Conservation (phyloP, 2,888 invertebrate species). For the Limnephilus marmoratus region DNA sequence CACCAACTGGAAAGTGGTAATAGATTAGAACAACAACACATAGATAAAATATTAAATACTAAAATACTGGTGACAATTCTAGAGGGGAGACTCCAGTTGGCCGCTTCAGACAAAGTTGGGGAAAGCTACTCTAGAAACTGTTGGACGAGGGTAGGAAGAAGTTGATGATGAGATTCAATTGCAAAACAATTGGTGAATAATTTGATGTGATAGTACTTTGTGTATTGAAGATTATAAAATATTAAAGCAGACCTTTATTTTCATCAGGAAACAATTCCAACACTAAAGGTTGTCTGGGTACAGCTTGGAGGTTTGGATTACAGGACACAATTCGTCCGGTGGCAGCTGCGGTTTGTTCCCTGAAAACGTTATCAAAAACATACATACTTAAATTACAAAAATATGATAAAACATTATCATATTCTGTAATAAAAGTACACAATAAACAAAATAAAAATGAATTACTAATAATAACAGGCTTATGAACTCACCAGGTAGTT, state of each 20-base stretch:
- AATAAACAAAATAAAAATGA: neutral
- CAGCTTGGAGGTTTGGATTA: slow-evolving; percentile 76
- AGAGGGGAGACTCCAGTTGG: no score
- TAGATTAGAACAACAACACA: neutral
- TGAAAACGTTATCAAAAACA: slow-evolving; percentile 65
- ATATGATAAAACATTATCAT: neutral
- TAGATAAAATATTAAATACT: no score
- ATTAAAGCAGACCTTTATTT: slow-evolving; percentile 26
- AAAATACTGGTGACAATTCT: neutral
- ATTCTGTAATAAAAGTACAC: neutral
- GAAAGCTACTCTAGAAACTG: no score
- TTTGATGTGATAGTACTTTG: neutral
- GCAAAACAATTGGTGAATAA: neutral
- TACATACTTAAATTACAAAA: no score
- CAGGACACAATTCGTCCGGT: slow-evolving; percentile 75
- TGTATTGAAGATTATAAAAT: neutral
- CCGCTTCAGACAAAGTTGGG: neutral
- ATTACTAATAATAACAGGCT: neutral
- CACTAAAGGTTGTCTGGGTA: slow-evolving; percentile 73
- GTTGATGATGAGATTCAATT: neutral
- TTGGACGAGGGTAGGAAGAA: neutral
- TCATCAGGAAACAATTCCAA: slow-evolving; percentile 66
- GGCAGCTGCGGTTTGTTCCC: slow-evolving; percentile 75
- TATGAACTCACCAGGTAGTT: slow-evolving; percentile 72
- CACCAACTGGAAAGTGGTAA: slow-evolving; percentile 11